A percentile compares a stretch with the other conserved stretches of the same genome.
phyloP scores from a whole-genome alignment of 2,888 invertebrate genomes.

The Zelleria hepariella region DNA sequence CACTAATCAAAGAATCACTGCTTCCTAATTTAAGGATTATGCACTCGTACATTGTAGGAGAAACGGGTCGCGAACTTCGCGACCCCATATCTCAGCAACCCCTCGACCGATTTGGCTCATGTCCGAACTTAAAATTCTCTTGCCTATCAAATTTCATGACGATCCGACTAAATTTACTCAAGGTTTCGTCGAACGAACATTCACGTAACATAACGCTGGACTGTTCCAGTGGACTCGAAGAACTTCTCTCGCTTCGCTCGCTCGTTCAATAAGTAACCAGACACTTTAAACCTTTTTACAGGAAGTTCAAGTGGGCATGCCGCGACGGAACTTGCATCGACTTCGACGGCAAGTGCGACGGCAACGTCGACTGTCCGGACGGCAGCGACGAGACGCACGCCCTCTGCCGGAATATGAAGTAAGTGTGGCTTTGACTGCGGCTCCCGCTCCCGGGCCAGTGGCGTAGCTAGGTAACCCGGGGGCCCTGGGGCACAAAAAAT shows the following conservation, averaged over 20 bases:
- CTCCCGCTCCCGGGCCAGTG: not conserved
- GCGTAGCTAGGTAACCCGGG: too few relatives aligned
- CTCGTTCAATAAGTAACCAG: not conserved
- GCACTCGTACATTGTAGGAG: not conserved
- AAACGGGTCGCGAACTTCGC: not conserved
- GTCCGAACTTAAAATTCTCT: too few relatives aligned
- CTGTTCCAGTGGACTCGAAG: not conserved
- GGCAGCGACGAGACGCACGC: conserved; percentile 47
- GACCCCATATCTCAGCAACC: too few relatives aligned
- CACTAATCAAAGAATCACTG: too few relatives aligned
- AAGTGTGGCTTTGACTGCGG: conserved; percentile 15
- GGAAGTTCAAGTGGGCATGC: conserved; percentile 33
- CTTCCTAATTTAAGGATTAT: not conserved
- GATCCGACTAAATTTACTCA: too few relatives aligned
- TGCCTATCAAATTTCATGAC: too few relatives aligned
- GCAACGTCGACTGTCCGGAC: conserved; percentile 42
- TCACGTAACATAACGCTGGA: not conserved
- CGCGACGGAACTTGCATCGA: conserved; percentile 44
- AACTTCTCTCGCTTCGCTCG: not conserved
- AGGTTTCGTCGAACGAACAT: not conserved
- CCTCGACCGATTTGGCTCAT: too few relatives aligned
- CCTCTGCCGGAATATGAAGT: conserved; percentile 39
- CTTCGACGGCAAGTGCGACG: conserved; percentile 50
- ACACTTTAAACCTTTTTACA: not conserved
- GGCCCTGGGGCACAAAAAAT: too few relatives aligned